Evolutionary conservation across 2,888 invertebrate genomes (phyloP), one percentile per base, ranked within the genome.

Genomic region (Abscondita cerata): DNA sequence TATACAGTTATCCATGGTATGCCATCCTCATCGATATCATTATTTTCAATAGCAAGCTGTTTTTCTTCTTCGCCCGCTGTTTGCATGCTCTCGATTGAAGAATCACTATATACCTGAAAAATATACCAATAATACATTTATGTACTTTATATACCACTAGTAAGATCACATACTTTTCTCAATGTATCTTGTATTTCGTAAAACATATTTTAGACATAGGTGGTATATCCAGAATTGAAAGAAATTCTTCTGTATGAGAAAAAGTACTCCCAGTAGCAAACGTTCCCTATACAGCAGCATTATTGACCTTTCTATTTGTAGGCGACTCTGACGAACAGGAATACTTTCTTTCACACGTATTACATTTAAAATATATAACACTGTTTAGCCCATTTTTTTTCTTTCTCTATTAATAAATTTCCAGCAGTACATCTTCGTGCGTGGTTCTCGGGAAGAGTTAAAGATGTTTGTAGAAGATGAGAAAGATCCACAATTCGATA

Each of bases 291-390:
- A n/a, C n/a, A 8, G 38, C 52, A 19, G 40, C 52, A 19, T 48
- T 13, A 12, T 16, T 48, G 8, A 19, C n/a, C 3, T 19, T 19
- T 1, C 6, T 13, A n/a, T 11, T 31, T n/a, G n/a, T n/a, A n/a
- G n/a, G n/a, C n/a, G n/a, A n/a, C n/a, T n/a, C n/a, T n/a, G n/a
- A n/a, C n/a, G n/a, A n/a, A n/a, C n/a, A n/a, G n/a, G n/a, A n/a
- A n/a, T n/a, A n/a, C n/a, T 16, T 41, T 19, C 40, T 38, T 40
- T 52, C n/a, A n/a, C 52, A 52, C 9, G 38, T n/a, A 33, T 48
- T 31, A 36, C 18, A 52, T 9, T 11, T 52, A 6, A 18, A 52
- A 20, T n/a, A 40, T n/a, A 52, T 40, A 15, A 16, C 16, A 15
- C 15, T 33, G 11, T 9, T n/a, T 18, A 52, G 2, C 4, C 38